Conservation (phyloP, 1,140 invertebrate genomes). For the Ostrea denselamellosa region DNA sequence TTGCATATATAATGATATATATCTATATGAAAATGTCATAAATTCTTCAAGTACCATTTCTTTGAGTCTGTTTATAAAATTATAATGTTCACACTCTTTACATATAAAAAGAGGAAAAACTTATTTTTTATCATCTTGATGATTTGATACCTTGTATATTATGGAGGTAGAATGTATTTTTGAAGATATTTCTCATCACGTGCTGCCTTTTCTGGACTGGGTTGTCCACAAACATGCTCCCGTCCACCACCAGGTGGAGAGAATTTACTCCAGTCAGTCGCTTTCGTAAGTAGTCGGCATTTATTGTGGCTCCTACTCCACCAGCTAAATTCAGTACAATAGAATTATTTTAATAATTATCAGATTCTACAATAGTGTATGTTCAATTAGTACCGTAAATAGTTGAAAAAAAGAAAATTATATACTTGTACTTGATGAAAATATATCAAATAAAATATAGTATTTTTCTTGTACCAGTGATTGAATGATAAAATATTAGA, state of each 20-base stretch:
- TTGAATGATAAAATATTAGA: no score
- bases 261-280: constrained; percentile 62
- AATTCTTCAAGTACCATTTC: no score
- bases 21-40: background rate
- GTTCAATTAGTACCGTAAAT: no score
- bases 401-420: no score
- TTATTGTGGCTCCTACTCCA: constrained; percentile 64
- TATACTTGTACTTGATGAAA: no score
- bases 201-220: constrained; percentile 54
- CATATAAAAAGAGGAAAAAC: background rate
- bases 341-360: no score
- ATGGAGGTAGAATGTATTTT: constrained; percentile 63
- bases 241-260: constrained; percentile 65
- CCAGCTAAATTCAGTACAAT: constrained; percentile 57
- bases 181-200: constrained; percentile 59
- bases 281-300: constrained; percentile 60
- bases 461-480: no score
- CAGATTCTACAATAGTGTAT: no score
- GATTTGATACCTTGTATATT: constrained; percentile 56
- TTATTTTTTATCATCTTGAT: background rate
- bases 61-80: no score
- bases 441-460: no score
- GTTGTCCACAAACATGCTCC: constrained; percentile 63
- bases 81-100: no score
- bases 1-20: background rate